Percentiles rank a stretch among this genome's conserved stretches.
Conservation (phyloP, 2,888 invertebrate genomes). For the Charanyca ferruginea region DNA sequence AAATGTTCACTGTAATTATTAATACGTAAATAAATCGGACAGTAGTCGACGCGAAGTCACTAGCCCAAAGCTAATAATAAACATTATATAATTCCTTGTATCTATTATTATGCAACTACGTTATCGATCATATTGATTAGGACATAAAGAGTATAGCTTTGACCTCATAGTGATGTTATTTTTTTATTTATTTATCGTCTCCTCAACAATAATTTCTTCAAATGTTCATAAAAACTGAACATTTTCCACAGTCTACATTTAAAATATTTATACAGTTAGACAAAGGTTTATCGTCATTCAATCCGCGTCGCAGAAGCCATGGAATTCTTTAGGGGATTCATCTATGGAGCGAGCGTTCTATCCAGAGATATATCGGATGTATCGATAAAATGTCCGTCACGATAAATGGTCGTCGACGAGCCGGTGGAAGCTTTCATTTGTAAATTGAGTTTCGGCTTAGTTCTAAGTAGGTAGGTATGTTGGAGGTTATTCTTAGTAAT, state of each 20-base stretch:
- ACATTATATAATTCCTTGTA: no score
- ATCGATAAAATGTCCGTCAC: constrained; percentile 54
- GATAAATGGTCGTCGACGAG: constrained; percentile 49
- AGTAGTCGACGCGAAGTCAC: no score
- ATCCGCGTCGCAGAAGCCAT: constrained; percentile 33
- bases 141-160: no score
- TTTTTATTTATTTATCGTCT: no score
- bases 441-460: constrained; percentile 40
- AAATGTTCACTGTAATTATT: no score
- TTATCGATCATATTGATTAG: no score
- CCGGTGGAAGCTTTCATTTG: constrained; percentile 44
- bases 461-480: not conserved
- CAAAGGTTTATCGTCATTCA: constrained; percentile 55
- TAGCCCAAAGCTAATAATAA: no score
- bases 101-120: no score
- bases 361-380: constrained; percentile 37
- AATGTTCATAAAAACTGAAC: constrained; percentile 14
- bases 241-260: constrained; percentile 15
- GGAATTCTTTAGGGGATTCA: constrained; percentile 54
- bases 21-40: no score
- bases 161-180: no score
- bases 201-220: no score
- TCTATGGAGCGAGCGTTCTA: constrained; percentile 16
- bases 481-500: not conserved
- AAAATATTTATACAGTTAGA: constrained; percentile 47